These are phyloP conservation scores for Lithophane leautieri DNA, from an alignment of 2,888 invertebrate species.

Conservation along the genomic window DNA sequence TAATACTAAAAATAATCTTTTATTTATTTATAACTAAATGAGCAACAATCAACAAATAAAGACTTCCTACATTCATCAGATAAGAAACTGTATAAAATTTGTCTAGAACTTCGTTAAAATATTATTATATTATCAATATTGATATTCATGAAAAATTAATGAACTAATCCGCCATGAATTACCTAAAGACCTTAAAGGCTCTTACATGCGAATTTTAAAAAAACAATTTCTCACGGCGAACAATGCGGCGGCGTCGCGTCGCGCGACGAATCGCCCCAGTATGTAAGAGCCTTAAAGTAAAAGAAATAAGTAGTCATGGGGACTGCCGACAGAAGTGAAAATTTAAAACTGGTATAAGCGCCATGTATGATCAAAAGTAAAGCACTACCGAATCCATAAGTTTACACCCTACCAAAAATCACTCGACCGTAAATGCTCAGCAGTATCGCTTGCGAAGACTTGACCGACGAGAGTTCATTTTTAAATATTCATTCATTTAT, in stretches of 20 bases:
- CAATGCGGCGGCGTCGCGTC: too few relatives aligned
- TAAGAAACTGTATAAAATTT: not conserved
- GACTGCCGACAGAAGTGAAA: too few relatives aligned
- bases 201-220: too few relatives aligned
- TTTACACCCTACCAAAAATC: too few relatives aligned
- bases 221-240: too few relatives aligned
- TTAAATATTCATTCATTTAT: not conserved
- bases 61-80: not conserved
- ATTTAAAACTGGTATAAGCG: too few relatives aligned
- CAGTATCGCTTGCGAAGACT: not conserved
- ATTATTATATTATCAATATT: not conserved
- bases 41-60: not conserved
- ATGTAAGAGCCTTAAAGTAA: not conserved
- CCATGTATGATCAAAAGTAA: too few relatives aligned
- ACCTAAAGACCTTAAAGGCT: not conserved
- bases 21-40: not conserved
- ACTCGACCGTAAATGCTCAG: not conserved
- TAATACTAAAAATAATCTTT: not conserved
- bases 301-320: too few relatives aligned
- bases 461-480: not conserved
- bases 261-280: too few relatives aligned
- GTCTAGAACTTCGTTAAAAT: not conserved
- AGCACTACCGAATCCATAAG: too few relatives aligned
- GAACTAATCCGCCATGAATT: not conserved
- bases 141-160: not conserved